Evolutionary conservation across 2,113 vertebrate species (phyloP).

Genomic region (Eudorcas thomsonii): DNA sequence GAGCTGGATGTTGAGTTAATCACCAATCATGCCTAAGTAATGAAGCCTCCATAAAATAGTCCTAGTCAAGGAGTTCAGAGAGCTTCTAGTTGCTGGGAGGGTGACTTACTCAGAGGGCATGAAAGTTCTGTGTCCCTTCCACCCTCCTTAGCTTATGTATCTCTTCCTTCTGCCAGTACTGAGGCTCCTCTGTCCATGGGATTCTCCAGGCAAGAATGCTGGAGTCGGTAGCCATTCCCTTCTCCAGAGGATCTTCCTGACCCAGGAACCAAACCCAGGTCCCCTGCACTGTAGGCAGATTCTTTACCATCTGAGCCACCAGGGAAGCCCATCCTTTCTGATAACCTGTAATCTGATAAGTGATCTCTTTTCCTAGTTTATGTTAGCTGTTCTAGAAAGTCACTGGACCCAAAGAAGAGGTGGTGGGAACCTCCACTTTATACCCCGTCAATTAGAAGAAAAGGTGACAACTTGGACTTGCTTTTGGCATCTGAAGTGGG

Average conservation of each 20-base stretch:
- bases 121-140: neutral
- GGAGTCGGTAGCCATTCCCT: neutral
- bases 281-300: neutral
- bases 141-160: neutral
- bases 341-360: neutral
- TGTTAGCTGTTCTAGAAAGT: neutral
- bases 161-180: neutral
- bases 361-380: neutral
- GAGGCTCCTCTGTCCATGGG: neutral
- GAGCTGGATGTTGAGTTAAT: neutral
- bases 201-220: neutral
- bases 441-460: neutral
- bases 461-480: neutral
- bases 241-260: neutral
- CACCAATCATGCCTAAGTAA: neutral
- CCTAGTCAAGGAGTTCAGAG: neutral
- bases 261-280: neutral
- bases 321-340: neutral
- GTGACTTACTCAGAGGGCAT: neutral
- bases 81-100: neutral
- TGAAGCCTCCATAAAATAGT: neutral
- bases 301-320: neutral
- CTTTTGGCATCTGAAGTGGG: neutral
- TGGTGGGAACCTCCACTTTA: neutral
- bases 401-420: neutral